Conservation (phyloP, 2,888 invertebrate genomes). For the Galerucella pusilla region DNA sequence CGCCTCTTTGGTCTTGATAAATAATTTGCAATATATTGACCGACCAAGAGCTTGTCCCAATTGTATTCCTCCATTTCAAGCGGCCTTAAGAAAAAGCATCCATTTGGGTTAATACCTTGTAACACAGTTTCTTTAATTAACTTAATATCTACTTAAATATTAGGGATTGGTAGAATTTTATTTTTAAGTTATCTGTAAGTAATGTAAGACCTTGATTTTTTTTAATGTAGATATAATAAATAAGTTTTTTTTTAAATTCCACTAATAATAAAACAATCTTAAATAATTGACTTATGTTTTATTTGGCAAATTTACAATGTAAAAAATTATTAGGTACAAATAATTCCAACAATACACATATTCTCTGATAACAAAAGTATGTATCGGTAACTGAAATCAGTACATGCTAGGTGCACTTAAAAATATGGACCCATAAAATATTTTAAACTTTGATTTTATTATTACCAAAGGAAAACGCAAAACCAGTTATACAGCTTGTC, state of each 20-base stretch:
- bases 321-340: conserved; percentile 51
- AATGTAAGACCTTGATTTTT: background rate
- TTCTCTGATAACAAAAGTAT: conserved; percentile 35
- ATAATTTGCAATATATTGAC: too few species aligned
- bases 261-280: background rate
- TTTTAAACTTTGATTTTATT: conserved; percentile 45
- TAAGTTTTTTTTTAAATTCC: background rate
- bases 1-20: too few species aligned
- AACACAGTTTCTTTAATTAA: background rate
- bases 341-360: conserved; percentile 44
- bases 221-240: background rate
- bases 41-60: too few species aligned
- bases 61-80: too few species aligned
- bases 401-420: conserved; percentile 39
- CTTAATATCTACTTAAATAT: background rate
- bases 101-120: too few species aligned
- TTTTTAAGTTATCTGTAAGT: background rate
- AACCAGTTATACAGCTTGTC: background rate
- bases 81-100: too few species aligned
- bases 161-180: conserved; percentile 1
- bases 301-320: conserved; percentile 59
- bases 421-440: conserved; percentile 53
- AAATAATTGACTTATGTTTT: conserved; percentile 58
- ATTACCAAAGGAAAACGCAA: conserved; percentile 37
- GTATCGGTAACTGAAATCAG: conserved; percentile 40